Evolutionary conservation across 2,113 vertebrate species (phyloP).

Genomic region (Heliornis fulica): DNA sequence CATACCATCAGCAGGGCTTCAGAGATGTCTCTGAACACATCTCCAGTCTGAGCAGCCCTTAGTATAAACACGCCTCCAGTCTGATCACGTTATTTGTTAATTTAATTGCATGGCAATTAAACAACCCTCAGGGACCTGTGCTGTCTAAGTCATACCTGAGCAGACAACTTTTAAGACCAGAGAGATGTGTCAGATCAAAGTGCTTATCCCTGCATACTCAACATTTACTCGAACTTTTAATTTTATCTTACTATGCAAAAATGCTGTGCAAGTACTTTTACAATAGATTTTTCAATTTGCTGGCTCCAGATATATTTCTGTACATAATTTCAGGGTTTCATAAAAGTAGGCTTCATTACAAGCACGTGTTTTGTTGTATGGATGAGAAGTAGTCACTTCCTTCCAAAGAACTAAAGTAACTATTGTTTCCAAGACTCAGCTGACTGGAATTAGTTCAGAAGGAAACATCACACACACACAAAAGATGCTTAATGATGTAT

Average conservation of each 20-base stretch:
- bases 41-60: neutral
- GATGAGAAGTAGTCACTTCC: neutral
- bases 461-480: neutral
- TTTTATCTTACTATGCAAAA: neutral
- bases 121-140: neutral
- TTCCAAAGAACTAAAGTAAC: neutral
- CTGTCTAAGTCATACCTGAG: neutral
- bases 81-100: slow-evolving; percentile 1
- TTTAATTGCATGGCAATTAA: slow-evolving; percentile 33
- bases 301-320: neutral
- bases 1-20: neutral
- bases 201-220: neutral
- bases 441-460: neutral
- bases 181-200: neutral
- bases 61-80: neutral
- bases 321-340: neutral
- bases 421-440: neutral
- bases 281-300: neutral
- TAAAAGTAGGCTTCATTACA: neutral
- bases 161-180: neutral
- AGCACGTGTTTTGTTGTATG: accelerated
- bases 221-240: neutral
- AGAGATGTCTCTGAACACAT: neutral
- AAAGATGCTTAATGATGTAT: neutral
- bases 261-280: neutral